Conservation (phyloP, 2,113 vertebrate genomes). For the Austrofundulus limnaeus region DNA sequence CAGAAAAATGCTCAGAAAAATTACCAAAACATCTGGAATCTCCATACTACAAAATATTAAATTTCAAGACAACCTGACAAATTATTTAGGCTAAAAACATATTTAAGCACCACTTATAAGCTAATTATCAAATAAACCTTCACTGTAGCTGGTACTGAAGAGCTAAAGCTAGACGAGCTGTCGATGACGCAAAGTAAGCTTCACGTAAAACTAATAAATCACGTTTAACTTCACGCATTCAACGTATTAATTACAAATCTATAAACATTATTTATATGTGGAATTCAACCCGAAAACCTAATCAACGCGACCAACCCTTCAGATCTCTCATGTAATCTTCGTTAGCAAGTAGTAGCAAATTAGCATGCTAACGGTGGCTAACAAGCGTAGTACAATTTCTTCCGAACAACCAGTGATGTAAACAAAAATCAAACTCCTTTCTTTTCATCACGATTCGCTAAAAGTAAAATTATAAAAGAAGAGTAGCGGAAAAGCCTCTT, state of each 20-base stretch:
- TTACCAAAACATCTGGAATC: no score
- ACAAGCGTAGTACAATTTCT: conserved; percentile 29
- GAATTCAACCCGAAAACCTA: conserved; percentile 17
- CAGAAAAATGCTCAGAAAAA: no score
- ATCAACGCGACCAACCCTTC: conserved; percentile 35
- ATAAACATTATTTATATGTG: background rate
- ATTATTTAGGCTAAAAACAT: no score
- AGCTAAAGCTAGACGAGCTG: no score
- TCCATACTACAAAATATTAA: no score
- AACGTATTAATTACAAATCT: background rate
- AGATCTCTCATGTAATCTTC: conserved; percentile 29
- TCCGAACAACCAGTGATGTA: background rate
- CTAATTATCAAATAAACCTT: no score
- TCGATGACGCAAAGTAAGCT: no score
- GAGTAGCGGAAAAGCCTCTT: background rate
- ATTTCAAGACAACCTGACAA: no score
- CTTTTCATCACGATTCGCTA: no score
- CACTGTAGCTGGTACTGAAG: no score
- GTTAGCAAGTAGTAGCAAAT: conserved; percentile 45
- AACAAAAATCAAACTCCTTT: background rate
- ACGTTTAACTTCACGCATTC: background rate
- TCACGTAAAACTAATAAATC: background rate
- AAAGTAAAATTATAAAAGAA: rapidly evolving
- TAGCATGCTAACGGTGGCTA: conserved; percentile 61
- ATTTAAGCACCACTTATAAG: no score